These are phyloP conservation scores for Liodrosophila aerea DNA, from an alignment of 2,888 invertebrate species.

Conservation along the genomic window DNA sequence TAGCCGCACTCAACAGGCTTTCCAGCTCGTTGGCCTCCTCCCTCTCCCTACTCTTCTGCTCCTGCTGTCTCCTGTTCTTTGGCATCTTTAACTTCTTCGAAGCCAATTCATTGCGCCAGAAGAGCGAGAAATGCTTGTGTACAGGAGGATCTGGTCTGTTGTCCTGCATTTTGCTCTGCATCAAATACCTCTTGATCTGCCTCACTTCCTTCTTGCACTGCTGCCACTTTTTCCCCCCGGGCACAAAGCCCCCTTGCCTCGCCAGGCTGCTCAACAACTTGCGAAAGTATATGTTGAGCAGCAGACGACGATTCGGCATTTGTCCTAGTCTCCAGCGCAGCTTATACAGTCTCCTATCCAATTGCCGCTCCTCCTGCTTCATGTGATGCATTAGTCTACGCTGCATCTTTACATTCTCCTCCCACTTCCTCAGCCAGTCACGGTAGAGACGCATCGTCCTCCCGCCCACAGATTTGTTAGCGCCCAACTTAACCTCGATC, in stretches of 20 bases:
- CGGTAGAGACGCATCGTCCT: conserved; percentile 13
- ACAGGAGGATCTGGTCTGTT: no score
- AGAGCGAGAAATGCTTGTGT: no score
- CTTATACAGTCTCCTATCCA: conserved; percentile 19
- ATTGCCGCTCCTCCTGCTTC: conserved; percentile 2
- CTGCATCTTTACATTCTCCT: conserved; percentile 13
- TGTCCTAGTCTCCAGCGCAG: conserved; percentile 7
- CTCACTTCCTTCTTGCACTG: no score
- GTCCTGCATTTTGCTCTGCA: no score
- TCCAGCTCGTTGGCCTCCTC: no score
- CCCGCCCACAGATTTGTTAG: not conserved
- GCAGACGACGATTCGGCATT: not conserved
- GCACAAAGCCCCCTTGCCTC: no score
- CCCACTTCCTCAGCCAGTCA: conserved; percentile 29
- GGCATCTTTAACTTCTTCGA: no score
- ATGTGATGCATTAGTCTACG: conserved; percentile 8
- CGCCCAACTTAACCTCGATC: not conserved
- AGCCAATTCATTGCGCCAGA: no score
- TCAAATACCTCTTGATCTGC: not conserved
- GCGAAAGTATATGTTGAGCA: conserved; percentile 19
- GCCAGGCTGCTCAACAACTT: not conserved
- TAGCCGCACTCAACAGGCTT: no score
- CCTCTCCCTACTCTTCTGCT: no score
- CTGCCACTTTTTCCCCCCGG: no score
- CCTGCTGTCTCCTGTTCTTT: no score